Conservation (phyloP, 2,797 vertebrate genomes). For the Hoplostethus atlanticus region DNA sequence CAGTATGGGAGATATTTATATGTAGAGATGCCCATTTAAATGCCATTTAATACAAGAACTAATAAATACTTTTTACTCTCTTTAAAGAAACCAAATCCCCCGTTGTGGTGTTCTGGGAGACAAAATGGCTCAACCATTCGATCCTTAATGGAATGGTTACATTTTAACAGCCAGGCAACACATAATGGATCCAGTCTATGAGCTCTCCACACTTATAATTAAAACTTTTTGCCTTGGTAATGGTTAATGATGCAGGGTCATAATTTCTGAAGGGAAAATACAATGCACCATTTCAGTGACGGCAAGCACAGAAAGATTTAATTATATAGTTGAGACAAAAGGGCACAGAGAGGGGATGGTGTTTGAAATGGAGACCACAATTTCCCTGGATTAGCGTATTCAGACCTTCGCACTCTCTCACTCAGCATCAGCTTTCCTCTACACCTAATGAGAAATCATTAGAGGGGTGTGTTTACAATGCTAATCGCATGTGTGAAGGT, state of each 20-base stretch:
- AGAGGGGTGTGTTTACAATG: conserved; percentile 52
- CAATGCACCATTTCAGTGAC: conserved; percentile 15
- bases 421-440: conserved; percentile 48
- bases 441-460: conserved; percentile 53
- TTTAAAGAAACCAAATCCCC: neutral
- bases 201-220: conserved; percentile 10
- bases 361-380: conserved; percentile 66
- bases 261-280: conserved; percentile 27
- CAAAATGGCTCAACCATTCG: neutral
- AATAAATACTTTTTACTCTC: conserved; percentile 5
- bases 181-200: conserved; percentile 8
- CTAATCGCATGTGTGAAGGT: conserved; percentile 11
- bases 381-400: conserved; percentile 69
- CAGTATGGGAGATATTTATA: neutral
- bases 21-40: neutral
- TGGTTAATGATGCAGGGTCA: conserved; percentile 27
- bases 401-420: conserved; percentile 45
- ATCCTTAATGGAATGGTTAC: conserved; percentile 19
- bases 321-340: conserved; percentile 59
- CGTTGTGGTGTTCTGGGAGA: neutral
- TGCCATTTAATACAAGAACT: conserved; percentile 12
- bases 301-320: conserved; percentile 36
- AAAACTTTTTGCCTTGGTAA: conserved; percentile 17
- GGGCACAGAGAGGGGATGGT: conserved; percentile 27
- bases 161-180: conserved; percentile 14